phyloP scores from a whole-genome alignment of 1,140 invertebrate species.

The Anadara kagoshimensis region DNA sequence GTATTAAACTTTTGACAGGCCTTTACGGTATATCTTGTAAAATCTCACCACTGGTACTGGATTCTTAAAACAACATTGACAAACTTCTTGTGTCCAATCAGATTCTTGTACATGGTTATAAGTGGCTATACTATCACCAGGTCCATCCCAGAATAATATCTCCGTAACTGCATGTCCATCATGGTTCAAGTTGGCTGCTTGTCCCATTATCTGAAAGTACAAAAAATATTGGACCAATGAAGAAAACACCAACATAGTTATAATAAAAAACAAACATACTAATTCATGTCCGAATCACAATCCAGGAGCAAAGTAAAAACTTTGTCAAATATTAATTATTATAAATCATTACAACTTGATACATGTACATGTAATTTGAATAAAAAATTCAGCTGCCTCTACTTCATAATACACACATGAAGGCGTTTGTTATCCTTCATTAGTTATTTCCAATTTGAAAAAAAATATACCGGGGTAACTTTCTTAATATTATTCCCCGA shows the following conservation, averaged over 20 bases:
- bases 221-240: not conserved
- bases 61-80: slow-evolving; percentile 38
- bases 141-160: slow-evolving; percentile 51
- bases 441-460: no score
- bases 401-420: no score
- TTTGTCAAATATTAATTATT: not conserved
- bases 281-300: no score
- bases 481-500: no score
- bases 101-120: slow-evolving; percentile 39
- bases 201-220: slow-evolving; percentile 26
- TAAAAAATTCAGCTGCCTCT: no score
- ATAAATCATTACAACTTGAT: no score
- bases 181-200: slow-evolving; percentile 31
- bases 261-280: not conserved
- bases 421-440: no score
- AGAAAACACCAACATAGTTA: not conserved
- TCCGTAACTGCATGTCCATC: slow-evolving; percentile 49
- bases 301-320: no score
- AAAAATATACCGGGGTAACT: no score
- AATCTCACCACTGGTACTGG: slow-evolving; percentile 17
- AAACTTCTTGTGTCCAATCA: slow-evolving; percentile 31
- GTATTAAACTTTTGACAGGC: not conserved
- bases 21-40: not conserved
- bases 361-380: no score
- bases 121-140: slow-evolving; percentile 33